Conservation (phyloP, 2,888 invertebrate genomes). For the Saturnia pavonia region DNA sequence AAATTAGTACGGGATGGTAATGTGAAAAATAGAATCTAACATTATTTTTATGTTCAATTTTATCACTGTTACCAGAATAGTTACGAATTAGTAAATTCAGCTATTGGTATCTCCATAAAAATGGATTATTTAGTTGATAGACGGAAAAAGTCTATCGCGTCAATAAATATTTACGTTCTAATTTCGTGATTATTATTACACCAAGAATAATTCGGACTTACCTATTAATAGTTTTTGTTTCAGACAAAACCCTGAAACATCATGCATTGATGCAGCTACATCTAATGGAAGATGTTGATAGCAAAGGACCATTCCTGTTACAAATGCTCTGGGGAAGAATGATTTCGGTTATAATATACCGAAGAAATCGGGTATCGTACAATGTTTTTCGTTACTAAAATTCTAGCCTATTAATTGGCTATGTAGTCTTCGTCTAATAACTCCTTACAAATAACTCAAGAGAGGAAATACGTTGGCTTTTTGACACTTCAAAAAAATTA, state of each 20-base stretch:
- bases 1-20: neutral
- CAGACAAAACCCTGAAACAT: conserved; percentile 56
- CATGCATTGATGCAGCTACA: conserved; percentile 69
- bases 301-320: conserved; percentile 50
- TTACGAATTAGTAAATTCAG: no score
- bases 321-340: conserved; percentile 69
- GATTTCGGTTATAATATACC: conserved; percentile 63
- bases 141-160: neutral
- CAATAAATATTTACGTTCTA: no score
- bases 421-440: no score
- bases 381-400: neutral
- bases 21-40: neutral
- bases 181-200: no score
- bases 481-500: no score
- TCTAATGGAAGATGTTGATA: conserved; percentile 44
- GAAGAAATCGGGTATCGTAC: conserved; percentile 47
- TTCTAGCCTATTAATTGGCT: no score
- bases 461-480: no score
- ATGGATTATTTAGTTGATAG: no score
- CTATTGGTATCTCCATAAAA: no score
- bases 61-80: neutral
- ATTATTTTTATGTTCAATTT: neutral
- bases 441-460: no score
- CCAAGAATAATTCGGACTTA: no score
- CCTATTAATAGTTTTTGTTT: neutral